Evolutionary conservation across 2,888 invertebrate species (phyloP), one percentile per base, ranked within the genome.

Genomic region (Drosophila neotestacea): DNA sequence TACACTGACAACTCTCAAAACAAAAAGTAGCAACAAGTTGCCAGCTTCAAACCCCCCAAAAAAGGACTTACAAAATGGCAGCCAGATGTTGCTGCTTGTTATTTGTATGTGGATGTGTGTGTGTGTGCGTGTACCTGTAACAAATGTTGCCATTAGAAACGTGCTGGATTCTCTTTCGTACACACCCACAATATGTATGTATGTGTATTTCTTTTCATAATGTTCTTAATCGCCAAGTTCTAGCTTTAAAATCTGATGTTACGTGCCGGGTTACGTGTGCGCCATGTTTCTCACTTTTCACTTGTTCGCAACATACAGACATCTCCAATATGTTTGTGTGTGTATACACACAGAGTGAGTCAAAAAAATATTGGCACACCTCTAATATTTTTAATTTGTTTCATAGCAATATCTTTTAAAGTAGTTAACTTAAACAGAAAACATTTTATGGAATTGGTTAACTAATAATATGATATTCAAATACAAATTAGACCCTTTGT

Each of bases 1-100:
- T 16, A 28, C 11, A 60, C 73, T 42, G 58, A 16, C 69, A 61
- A 34, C 47, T n/a, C 62, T 36, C 27, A 30, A 30, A 42, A 16
- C 16, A 22, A 6, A 10, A 11, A 41, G 16, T 44, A 77, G 72
- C 74, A 74, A 74, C 77, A 74, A 74, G 77, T 74, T 74, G 66
- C 7, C 30, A 38, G 16, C 28, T 38, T 10, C 7, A 27, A 32
- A 2, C 32, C n/a, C 9, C 7, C 30, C 22, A 9, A 9, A 13
- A 44, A 56, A 28, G 34, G 38, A 38, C 46, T 62, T 46, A 47
- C 46, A 47, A 46, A 46, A 47, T 58, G 38, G 28, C 36, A 39
- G 46, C 9, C 55, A 56, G 47, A 56, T 56, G 62, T 28, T 55
- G 46, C 13, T 39, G 38, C 51, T 13, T 13, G 22, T 6, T 38